Percentiles rank a stretch among this genome's conserved stretches.
Conservation (phyloP, 2,888 invertebrate genomes). For the Eupithecia pulchellata region DNA sequence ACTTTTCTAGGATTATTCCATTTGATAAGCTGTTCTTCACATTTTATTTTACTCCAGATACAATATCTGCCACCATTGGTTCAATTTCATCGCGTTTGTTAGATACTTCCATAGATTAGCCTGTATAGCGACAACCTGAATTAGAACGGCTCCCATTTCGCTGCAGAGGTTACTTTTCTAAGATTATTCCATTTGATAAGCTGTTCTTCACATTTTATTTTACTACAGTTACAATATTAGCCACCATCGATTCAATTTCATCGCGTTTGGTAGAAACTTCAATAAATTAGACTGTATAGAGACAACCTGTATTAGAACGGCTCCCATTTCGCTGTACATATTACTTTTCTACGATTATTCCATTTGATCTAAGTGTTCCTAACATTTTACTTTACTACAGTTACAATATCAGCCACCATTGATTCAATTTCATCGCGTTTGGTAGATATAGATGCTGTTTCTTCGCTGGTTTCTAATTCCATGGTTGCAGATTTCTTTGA, state of each 20-base stretch:
- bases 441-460: too few species aligned
- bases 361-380: background rate
- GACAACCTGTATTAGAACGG: too few species aligned
- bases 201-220: background rate
- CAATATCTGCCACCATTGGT: too few species aligned
- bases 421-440: background rate
- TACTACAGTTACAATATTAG: background rate
- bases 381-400: background rate
- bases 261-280: background rate
- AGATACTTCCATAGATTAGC: too few species aligned
- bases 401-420: slow-evolving; percentile 3
- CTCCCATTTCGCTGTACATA: too few species aligned
- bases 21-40: too few species aligned
- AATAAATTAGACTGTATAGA: too few species aligned
- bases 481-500: background rate
- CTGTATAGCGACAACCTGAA: too few species aligned
- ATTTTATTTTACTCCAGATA: too few species aligned
- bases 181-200: background rate
- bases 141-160: too few species aligned
- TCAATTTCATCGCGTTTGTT: too few species aligned
- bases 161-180: background rate
- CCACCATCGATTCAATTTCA: slow-evolving; percentile 1
- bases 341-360: background rate
- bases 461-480: background rate
- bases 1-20: too few species aligned